phyloP scores from a whole-genome alignment of 2,888 invertebrate species.

The Caenorhabditis afra region DNA sequence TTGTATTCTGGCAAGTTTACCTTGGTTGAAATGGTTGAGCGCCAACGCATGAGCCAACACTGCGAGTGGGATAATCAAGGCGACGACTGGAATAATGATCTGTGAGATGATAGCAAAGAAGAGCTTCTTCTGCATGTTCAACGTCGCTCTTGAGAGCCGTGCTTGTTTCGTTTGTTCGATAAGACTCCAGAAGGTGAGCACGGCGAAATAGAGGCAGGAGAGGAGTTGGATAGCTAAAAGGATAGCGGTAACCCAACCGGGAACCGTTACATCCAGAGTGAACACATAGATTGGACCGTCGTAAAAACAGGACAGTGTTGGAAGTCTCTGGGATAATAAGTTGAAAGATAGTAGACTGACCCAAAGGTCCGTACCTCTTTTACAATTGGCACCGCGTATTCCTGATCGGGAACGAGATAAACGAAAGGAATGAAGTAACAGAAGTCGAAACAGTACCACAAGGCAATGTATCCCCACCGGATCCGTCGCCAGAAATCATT shows the following conservation, averaged over 20 bases:
- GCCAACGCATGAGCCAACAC: neutral
- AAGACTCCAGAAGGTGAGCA: slow-evolving; percentile 1
- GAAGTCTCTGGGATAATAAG: no score
- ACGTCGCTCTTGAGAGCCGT: neutral
- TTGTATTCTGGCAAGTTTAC: neutral
- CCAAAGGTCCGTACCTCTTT: no score
- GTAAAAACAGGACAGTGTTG: slow-evolving; percentile 10
- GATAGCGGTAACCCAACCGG: neutral
- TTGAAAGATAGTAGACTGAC: no score
- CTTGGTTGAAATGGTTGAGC: neutral
- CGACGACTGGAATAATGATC: slow-evolving; percentile 17
- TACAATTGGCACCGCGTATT: no score
- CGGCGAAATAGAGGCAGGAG: neutral
- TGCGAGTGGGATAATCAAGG: slow-evolving; percentile 4
- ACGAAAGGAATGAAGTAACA: slow-evolving; percentile 30
- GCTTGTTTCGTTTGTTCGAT: neutral
- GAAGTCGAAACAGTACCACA: slow-evolving; percentile 9
- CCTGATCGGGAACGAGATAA: slow-evolving; percentile 21
- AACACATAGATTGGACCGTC: slow-evolving; percentile 16
- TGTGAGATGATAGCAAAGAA: slow-evolving; percentile 17
- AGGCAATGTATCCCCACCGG: neutral
- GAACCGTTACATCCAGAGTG: slow-evolving; percentile 3
- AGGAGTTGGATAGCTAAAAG: slow-evolving; percentile 4
- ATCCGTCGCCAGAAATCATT: slow-evolving; percentile 1
- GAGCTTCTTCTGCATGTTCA: slow-evolving; percentile 16